phyloP scores from a whole-genome alignment of 2,113 vertebrate genomes.

The Cyprinodon brontotheroides region DNA sequence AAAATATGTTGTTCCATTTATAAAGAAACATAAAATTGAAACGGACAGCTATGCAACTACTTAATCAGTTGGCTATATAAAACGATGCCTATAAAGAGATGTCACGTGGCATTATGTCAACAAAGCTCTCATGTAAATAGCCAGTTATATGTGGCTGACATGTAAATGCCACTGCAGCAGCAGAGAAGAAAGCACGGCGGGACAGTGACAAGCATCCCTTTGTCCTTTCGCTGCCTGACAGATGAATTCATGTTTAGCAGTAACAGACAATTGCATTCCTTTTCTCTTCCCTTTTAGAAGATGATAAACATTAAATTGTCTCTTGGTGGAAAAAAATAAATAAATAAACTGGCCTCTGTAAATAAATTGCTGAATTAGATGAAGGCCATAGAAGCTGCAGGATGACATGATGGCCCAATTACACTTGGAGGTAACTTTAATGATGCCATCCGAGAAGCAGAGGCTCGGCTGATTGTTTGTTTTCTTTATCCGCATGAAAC shows the following conservation, averaged over 20 bases:
- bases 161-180: constrained; percentile 62
- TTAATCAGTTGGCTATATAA: constrained; percentile 43
- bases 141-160: constrained; percentile 66
- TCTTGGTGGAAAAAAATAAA: constrained; percentile 23
- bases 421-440: neutral
- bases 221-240: constrained; percentile 59
- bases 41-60: constrained; percentile 16
- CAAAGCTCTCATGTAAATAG: constrained; percentile 56
- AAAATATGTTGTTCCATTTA: neutral
- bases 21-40: constrained; percentile 18
- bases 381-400: constrained; percentile 11
- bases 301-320: constrained; percentile 45
- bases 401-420: constrained; percentile 12
- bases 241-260: constrained; percentile 50
- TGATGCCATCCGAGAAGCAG: neutral
- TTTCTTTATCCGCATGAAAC: neutral
- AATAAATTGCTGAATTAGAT: constrained; percentile 35
- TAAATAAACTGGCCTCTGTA: constrained; percentile 51
- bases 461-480: constrained; percentile 23
- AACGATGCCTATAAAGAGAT: constrained; percentile 45
- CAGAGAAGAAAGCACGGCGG: constrained; percentile 38
- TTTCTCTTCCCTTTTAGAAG: constrained; percentile 31
- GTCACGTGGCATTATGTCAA: constrained; percentile 57
- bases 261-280: constrained; percentile 37
- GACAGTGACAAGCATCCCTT: constrained; percentile 48